Base-by-base conservation (phyloP, 2,888 invertebrate species). In the Tinea semifulvella region DNA sequence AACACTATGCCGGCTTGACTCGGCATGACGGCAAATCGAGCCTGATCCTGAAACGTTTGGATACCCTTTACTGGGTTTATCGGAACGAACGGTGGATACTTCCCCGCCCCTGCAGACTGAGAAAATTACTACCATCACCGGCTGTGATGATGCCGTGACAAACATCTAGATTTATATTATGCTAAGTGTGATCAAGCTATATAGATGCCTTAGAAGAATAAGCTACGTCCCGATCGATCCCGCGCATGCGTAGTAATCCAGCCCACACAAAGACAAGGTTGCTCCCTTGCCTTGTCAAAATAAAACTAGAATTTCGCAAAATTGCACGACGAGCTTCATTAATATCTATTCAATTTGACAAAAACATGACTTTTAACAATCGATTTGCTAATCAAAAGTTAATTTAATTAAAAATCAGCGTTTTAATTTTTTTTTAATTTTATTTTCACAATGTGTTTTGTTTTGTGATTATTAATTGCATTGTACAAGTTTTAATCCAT, bases 231-330 rank as follows among this genome's bases (percentile, higher is more conserved):
- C 57, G 76, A 79, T 79, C 79, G 76, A 79, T 79, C 28, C 14
- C 61, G 62, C 79, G 75, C 73, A 51, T 68, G 79, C 77, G 77
- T 57, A 43, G 13, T 49, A 38, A 10, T 54, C 50, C 53, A 50
- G 60, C 70, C 68, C 65, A 67, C 67, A 65, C 73, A 74, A 71
- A 73, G 67, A 66, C 67, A 53, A 63, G 65, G 60, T 65, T 61
- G 68, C 66, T 60, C 65, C 60, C 63, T 55, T 14, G 55, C 64
- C 58, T 65, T 71, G 71, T 75, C 74, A 72, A 73, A 77, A 74
- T 73, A 74, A 61, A 53, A 66, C 60, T 58, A 53, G 57, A 56
- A 58, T 57, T 63, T 63, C 58, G 63, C 61, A 56, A 65, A 61
- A 56, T 59, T 55, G 36, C 36, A 18, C 36, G 18, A 22, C 36